Conservation (phyloP, 2,113 vertebrate genomes). For the Nothobranchius kuhntae region DNA sequence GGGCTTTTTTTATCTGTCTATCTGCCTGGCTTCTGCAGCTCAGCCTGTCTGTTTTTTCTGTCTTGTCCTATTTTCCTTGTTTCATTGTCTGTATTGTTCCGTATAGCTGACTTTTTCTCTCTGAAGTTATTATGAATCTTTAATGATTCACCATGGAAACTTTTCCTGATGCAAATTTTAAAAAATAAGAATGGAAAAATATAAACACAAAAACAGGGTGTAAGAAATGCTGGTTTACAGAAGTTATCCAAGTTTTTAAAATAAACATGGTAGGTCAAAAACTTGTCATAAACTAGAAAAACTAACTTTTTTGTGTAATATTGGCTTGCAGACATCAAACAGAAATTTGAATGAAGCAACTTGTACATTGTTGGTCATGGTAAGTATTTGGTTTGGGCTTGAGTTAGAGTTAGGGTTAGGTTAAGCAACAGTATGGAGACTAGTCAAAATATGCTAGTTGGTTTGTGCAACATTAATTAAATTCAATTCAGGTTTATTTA, state of each 20-base stretch:
- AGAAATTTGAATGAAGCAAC: neutral
- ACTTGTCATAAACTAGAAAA: slow-evolving; percentile 14
- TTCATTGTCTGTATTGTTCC: slow-evolving; percentile 48
- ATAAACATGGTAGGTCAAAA: slow-evolving; percentile 4
- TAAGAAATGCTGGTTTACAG: slow-evolving; percentile 14
- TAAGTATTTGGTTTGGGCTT: neutral
- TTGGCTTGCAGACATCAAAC: neutral
- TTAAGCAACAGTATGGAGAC: too few species aligned
- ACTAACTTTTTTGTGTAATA: neutral
- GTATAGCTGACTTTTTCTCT: slow-evolving; percentile 34
- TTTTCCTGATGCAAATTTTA: slow-evolving; percentile 46
- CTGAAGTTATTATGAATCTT: slow-evolving; percentile 51
- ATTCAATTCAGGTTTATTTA: too few species aligned
- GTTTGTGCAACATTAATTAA: too few species aligned
- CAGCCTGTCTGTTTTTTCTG: slow-evolving; percentile 34
- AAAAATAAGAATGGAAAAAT: neutral
- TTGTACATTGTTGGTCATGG: neutral
- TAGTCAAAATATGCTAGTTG: too few species aligned
- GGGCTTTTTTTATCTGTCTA: slow-evolving; percentile 43
- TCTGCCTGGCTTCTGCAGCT: slow-evolving; percentile 32
- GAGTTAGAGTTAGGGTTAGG: too few species aligned
- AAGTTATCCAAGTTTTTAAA: slow-evolving; percentile 29
- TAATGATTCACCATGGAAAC: slow-evolving; percentile 60
- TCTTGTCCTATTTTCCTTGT: slow-evolving; percentile 63
- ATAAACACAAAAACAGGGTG: slow-evolving; percentile 40